Conservation (phyloP, 2,113 vertebrate species). For the Spea bombifrons region DNA sequence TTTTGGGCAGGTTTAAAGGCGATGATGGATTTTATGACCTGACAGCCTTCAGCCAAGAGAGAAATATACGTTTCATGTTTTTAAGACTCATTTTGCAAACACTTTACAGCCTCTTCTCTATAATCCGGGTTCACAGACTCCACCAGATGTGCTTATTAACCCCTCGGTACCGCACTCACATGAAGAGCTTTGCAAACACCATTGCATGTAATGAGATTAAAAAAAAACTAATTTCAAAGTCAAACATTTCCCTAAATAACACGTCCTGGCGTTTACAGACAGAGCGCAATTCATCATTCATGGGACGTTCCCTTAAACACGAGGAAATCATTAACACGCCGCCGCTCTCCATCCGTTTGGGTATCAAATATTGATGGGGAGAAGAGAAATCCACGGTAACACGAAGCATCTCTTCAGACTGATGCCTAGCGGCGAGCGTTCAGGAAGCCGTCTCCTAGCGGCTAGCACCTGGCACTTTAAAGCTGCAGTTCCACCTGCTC, state of each 20-base stretch:
- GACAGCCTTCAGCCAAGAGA: no score
- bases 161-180: not conserved
- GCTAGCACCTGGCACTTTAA: no score
- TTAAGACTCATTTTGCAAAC: not conserved
- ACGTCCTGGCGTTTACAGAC: slow-evolving; percentile 29
- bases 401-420: not conserved
- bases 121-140: not conserved
- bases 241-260: slow-evolving; percentile 56
- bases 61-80: no score
- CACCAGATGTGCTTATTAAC: not conserved
- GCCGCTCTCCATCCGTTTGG: slow-evolving; percentile 53
- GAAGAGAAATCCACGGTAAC: not conserved
- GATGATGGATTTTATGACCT: no score
- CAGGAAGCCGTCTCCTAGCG: not conserved
- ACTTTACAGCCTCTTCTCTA: not conserved
- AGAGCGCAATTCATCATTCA: slow-evolving; percentile 51
- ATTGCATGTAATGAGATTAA: not conserved
- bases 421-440: not conserved
- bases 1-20: no score
- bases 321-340: slow-evolving; percentile 53
- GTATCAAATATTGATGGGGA: slow-evolving; percentile 61
- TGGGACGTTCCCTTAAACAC: slow-evolving; percentile 47
- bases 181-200: not conserved
- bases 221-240: not conserved
- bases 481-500: no score